Evolutionary conservation across 2,888 invertebrate species (phyloP).

Genomic region (Theretra japonica): DNA sequence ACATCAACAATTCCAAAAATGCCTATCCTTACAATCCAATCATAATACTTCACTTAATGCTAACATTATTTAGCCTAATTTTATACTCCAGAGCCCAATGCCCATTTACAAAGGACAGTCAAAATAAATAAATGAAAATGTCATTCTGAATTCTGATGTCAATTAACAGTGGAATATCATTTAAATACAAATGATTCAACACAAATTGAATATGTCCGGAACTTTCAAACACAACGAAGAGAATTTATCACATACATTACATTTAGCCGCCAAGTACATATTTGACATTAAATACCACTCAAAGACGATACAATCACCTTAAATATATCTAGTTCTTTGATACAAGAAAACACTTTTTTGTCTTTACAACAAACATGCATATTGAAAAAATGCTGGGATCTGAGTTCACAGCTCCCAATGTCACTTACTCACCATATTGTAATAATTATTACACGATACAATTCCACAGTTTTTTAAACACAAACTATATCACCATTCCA

Average conservation of each 20-base stretch:
- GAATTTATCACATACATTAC: constrained; percentile 22
- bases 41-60: background rate
- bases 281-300: background rate
- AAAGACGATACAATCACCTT: background rate
- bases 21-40: background rate
- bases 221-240: background rate
- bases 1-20: background rate
- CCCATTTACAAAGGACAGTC: background rate
- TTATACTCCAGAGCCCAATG: background rate
- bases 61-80: background rate
- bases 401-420: background rate
- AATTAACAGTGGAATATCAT: background rate
- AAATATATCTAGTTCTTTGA: constrained; percentile 43
- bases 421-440: background rate
- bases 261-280: constrained; percentile 16
- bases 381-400: background rate
- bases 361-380: constrained; percentile 38
- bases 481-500: constrained; percentile 5
- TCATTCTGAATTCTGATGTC: background rate
- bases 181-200: background rate
- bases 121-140: background rate
- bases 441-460: background rate
- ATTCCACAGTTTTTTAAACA: background rate
- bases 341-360: constrained; percentile 51
- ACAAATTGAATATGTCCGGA: background rate